These are phyloP conservation scores for Ammodytes marinus DNA, from an alignment of 2,113 vertebrate genomes.

Conservation along the genomic window DNA sequence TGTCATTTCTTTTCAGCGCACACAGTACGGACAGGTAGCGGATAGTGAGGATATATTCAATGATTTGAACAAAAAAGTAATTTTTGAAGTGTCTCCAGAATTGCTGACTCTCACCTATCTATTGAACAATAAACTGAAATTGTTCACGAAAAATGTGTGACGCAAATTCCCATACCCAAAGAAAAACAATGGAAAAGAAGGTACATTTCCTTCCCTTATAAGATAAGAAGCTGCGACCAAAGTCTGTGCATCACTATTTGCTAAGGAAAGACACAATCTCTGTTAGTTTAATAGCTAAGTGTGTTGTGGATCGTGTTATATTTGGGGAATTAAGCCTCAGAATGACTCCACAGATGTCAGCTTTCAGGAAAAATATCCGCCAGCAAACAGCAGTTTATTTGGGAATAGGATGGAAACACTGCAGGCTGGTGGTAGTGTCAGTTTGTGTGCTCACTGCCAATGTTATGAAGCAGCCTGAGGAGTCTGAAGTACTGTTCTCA, in stretches of 20 bases:
- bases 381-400: slow-evolving; percentile 18
- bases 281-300: not conserved
- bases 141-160: too few species aligned
- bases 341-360: slow-evolving; percentile 19
- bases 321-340: not conserved
- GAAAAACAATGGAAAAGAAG: too few species aligned
- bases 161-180: too few species aligned
- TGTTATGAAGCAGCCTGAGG: slow-evolving; percentile 44
- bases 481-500: slow-evolving; percentile 42
- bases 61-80: too few species aligned
- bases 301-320: not conserved
- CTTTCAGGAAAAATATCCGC: slow-evolving; percentile 21
- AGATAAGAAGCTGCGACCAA: too few species aligned
- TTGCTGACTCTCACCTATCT: too few species aligned
- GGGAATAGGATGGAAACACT: not conserved
- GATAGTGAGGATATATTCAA: too few species aligned
- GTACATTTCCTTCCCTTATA: too few species aligned
- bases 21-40: too few species aligned
- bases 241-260: not conserved
- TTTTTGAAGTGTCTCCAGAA: too few species aligned
- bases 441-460: slow-evolving; percentile 25
- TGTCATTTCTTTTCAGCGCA: too few species aligned
- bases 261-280: not conserved
- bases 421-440: slow-evolving; percentile 13
- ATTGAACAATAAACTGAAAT: too few species aligned